Percentiles rank a stretch among this genome's conserved stretches.
Conservation (phyloP, 2,797 vertebrate species). For the Discoglossus pictus region DNA sequence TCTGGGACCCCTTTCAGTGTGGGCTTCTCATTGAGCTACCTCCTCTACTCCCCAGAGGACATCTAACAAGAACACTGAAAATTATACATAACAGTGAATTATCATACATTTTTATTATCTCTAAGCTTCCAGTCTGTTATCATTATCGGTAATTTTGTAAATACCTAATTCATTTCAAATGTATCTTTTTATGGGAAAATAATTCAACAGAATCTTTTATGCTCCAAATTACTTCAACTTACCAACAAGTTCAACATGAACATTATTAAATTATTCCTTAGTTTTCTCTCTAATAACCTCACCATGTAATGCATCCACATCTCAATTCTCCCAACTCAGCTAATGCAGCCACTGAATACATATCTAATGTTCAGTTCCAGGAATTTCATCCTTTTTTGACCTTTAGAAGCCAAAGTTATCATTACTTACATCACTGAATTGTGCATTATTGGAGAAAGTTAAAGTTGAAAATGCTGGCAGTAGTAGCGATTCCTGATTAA, state of each 20-base stretch:
- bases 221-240: neutral
- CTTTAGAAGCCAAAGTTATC: slow-evolving; percentile 27
- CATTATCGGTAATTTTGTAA: too few relatives aligned
- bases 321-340: slow-evolving; percentile 9
- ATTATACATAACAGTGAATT: too few relatives aligned
- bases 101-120: too few relatives aligned
- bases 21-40: too few relatives aligned
- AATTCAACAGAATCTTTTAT: neutral
- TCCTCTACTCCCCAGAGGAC: too few relatives aligned
- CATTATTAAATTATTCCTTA: neutral
- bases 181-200: slow-evolving; percentile 3
- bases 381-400: slow-evolving; percentile 26
- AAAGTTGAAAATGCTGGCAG: neutral
- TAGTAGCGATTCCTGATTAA: slow-evolving; percentile 16
- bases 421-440: slow-evolving; percentile 29
- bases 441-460: slow-evolving; percentile 14
- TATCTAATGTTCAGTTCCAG: slow-evolving; percentile 37
- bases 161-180: too few relatives aligned
- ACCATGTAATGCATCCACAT: slow-evolving; percentile 22
- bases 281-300: slow-evolving; percentile 2
- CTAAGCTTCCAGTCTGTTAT: too few relatives aligned
- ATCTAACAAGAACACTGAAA: too few relatives aligned
- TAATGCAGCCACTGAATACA: slow-evolving; percentile 24
- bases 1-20: too few relatives aligned
- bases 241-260: neutral